Percentiles rank a stretch among this genome's conserved stretches.
These are phyloP conservation scores for Ylistrum balloti DNA, from an alignment of 1,140 invertebrate species.

Conservation along the genomic window DNA sequence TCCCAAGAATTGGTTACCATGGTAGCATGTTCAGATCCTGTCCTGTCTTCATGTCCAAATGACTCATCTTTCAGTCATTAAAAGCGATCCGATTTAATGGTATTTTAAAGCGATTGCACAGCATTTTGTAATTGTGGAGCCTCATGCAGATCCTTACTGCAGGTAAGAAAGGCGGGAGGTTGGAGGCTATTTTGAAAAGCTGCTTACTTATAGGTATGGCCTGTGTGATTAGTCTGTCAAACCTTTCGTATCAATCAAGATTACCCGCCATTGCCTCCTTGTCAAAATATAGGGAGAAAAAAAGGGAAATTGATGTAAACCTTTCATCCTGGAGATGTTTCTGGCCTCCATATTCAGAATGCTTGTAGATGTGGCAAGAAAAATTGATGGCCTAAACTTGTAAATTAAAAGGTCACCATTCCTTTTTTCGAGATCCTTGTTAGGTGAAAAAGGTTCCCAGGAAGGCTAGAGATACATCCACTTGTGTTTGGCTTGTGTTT, in stretches of 20 bases:
- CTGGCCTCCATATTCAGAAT: not conserved
- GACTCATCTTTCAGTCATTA: constrained; percentile 24
- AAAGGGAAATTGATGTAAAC: not conserved
- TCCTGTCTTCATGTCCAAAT: constrained; percentile 5
- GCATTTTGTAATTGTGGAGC: constrained; percentile 25
- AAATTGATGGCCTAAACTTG: constrained; percentile 27
- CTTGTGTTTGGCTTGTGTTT: not conserved
- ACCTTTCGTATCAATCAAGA: constrained; percentile 13
- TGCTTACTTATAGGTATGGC: constrained; percentile 38
- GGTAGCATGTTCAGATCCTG: not conserved
- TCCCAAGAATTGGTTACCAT: constrained; percentile 33
- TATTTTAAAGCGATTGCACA: constrained; percentile 35
- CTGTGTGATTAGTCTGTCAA: not conserved
- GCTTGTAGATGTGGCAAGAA: not conserved
- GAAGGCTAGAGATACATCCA: not conserved
- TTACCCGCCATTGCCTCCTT: not conserved
- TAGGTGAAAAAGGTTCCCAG: not conserved
- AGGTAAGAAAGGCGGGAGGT: not conserved
- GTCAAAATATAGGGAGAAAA: not conserved
- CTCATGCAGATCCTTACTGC: not conserved
- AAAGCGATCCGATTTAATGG: constrained; percentile 33
- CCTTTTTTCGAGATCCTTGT: not conserved
- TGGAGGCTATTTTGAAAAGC: not conserved
- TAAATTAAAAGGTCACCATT: constrained; percentile 20
- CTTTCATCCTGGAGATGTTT: not conserved